Conservation (phyloP, 2,113 vertebrate species). For the Panthera uncia region DNA sequence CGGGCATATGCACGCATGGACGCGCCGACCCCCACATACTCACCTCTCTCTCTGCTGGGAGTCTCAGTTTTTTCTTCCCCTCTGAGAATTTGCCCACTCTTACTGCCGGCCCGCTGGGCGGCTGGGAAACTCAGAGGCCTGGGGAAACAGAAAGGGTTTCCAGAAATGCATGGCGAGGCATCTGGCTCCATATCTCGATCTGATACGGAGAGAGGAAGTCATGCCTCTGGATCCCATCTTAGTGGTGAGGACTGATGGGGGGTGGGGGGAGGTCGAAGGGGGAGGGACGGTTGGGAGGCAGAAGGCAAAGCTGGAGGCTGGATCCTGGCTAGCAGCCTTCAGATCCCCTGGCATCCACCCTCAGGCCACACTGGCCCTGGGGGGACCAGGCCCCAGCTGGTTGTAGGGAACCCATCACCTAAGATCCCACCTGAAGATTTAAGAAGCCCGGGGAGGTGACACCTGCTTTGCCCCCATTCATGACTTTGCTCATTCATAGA, state of each 20-base stretch:
- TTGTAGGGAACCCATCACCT: neutral
- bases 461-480: neutral
- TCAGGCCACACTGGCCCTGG: neutral
- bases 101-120: neutral
- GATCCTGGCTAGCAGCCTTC: neutral
- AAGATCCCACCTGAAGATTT: neutral
- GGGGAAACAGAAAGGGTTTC: neutral
- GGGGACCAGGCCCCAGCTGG: neutral
- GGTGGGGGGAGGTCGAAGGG: rapidly evolving
- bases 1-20: rapidly evolving
- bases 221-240: neutral
- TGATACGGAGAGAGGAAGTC: neutral
- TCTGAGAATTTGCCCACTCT: neutral
- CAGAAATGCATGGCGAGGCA: neutral
- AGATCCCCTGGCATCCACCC: neutral
- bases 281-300: neutral
- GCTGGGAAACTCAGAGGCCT: neutral
- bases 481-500: neutral
- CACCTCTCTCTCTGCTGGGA: neutral
- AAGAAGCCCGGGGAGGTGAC: neutral
- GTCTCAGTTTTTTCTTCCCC: neutral
- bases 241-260: neutral
- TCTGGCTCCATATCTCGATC: neutral
- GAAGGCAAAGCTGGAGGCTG: neutral
- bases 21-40: neutral